These are phyloP conservation scores for Heliornis fulica DNA, from an alignment of 2,113 vertebrate genomes.

Conservation along the genomic window DNA sequence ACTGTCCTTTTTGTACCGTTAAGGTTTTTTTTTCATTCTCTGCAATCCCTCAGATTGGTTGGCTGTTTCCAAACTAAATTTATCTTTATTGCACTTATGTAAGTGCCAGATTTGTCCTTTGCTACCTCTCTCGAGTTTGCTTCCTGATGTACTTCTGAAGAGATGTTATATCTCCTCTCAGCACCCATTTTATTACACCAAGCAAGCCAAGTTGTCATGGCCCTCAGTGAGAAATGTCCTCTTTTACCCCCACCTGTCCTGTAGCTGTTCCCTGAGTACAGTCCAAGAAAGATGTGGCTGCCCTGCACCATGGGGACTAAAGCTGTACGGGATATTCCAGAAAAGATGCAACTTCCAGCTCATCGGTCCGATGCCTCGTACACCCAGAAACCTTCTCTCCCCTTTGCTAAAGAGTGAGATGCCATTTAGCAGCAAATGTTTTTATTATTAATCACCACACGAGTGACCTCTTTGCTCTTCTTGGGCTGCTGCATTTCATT, in stretches of 20 bases:
- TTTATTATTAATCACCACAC: neutral
- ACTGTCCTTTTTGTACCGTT: neutral
- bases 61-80: constrained; percentile 14
- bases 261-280: neutral
- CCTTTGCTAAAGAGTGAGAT: neutral
- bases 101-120: constrained; percentile 26
- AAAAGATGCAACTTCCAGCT: neutral
- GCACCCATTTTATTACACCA: neutral
- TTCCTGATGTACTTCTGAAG: constrained; percentile 31
- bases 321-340: neutral
- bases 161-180: neutral
- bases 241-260: neutral
- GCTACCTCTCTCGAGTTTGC: neutral
- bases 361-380: neutral
- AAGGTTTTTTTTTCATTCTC: neutral
- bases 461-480: neutral
- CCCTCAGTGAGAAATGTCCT: neutral
- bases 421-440: neutral
- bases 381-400: neutral
- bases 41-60: neutral
- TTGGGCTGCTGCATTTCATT: neutral
- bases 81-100: constrained; percentile 7
- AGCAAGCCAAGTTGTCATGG: constrained; percentile 15
- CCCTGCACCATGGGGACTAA: neutral
- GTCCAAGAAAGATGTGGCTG: constrained; percentile 3